phyloP scores from a whole-genome alignment of 2,113 vertebrate genomes.

The Myrmecophaga tridactyla region DNA sequence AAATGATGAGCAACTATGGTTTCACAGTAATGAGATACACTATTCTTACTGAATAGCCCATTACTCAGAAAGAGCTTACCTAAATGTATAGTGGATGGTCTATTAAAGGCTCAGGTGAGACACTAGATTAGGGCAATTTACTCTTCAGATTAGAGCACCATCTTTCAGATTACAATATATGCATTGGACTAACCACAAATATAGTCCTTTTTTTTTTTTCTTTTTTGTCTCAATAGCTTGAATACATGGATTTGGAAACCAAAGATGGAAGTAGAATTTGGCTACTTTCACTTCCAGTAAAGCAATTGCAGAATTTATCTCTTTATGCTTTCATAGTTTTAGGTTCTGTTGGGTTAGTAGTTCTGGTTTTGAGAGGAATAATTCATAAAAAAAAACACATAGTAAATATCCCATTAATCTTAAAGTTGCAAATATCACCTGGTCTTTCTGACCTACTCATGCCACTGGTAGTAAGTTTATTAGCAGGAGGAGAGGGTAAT shows the following conservation, averaged over 20 bases:
- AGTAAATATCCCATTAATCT: background rate
- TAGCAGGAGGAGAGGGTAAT: background rate
- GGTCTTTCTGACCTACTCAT: background rate
- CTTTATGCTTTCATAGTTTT: background rate
- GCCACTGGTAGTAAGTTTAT: background rate
- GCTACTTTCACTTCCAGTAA: background rate
- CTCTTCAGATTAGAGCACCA: background rate
- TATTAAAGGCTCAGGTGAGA: background rate
- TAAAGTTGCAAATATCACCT: background rate
- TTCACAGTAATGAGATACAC: background rate
- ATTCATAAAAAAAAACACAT: background rate
- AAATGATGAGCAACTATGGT: background rate
- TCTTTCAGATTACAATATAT: background rate
- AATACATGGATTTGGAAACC: background rate
- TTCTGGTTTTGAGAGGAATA: background rate
- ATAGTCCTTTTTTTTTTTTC: background rate
- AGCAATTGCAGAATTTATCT: background rate
- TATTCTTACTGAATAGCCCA: background rate
- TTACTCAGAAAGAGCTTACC: background rate
- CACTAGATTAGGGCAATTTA: background rate
- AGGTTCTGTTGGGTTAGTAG: background rate
- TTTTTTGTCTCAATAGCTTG: background rate
- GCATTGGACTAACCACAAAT: background rate
- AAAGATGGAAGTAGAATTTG: background rate
- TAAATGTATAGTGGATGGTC: background rate